Base-by-base conservation (phyloP, 2,888 invertebrate species). In the Andrena hattorfiana region DNA sequence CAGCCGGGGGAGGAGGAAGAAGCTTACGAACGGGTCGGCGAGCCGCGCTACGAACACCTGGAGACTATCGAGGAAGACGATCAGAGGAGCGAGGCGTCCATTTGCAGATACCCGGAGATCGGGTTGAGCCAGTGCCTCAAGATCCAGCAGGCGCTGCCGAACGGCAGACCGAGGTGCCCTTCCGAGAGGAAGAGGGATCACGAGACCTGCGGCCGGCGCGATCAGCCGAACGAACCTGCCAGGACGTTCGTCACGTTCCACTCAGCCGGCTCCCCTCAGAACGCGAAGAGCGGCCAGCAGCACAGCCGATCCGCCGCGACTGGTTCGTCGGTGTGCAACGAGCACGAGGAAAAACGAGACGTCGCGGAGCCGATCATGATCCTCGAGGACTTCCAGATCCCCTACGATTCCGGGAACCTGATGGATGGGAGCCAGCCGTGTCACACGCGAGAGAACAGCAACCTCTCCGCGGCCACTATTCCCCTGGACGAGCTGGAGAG, bases 171-270 rank as follows among this genome's bases (percentile, higher is more conserved):
- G 56, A 87, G 70, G 75, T 79, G 28, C 20, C 28, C 69, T 5
- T 32, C 66, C 4, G 69, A 68, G n/a, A 73, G 54, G 30, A 81
- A 82, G 59, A 70, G 79, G 69, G 78, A 72, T 10, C 59, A 74
- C 56, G 74, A 78, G 3, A 54, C 49, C 30, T 77, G 75, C 30
- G 30, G 77, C 5, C 87, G 81, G 48, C 83, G 86, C 78, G 85
- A 87, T 26, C 83, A 77, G n/a, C 84, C 80, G n/a, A 78, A 80
- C 56, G 90, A 90, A 60, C 80, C 87, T 0, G 66, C 69, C 8
- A 90, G 84, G 71, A 91, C 87, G 20, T 91, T 91, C 63, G 85
- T 83, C 28, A 88, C 91, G 66, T 91, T 91, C 72, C 89, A 88
- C 79, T 83, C 88, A 28, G 28, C 63, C 13, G 78, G 75, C 67